Evolutionary conservation across 2,797 vertebrate genomes (phyloP).

Genomic region (Glossophaga mutica): DNA sequence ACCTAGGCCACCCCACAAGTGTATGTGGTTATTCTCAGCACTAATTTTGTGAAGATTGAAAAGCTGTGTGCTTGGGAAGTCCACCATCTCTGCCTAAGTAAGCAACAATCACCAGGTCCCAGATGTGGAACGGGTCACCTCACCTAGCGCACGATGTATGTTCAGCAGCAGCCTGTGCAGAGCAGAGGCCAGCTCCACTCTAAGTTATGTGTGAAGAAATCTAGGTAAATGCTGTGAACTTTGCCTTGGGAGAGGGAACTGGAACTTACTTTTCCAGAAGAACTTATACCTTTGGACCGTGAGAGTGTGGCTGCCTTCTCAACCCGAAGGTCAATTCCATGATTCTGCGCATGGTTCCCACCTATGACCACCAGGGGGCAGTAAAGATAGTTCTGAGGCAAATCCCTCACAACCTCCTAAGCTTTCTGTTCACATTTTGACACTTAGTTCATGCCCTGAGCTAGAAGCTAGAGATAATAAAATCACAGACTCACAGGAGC

Average conservation of each 20-base stretch:
- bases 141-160: background rate
- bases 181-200: background rate
- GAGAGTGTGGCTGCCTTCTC: background rate
- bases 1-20: background rate
- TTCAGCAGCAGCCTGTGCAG: background rate
- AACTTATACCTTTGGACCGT: fast-evolving
- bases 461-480: background rate
- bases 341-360: background rate
- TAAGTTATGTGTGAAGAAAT: background rate
- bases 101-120: background rate
- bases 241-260: background rate
- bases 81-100: background rate
- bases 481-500: background rate
- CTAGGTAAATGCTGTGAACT: background rate
- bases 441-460: background rate
- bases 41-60: background rate
- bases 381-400: background rate
- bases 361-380: constrained; percentile 36
- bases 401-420: background rate
- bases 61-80: background rate
- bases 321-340: background rate
- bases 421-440: background rate
- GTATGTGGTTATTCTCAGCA: background rate
- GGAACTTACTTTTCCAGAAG: background rate
- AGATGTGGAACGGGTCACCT: background rate